Evolutionary conservation across 2,888 invertebrate genomes (phyloP).

Genomic region (Chironomus tentans): DNA sequence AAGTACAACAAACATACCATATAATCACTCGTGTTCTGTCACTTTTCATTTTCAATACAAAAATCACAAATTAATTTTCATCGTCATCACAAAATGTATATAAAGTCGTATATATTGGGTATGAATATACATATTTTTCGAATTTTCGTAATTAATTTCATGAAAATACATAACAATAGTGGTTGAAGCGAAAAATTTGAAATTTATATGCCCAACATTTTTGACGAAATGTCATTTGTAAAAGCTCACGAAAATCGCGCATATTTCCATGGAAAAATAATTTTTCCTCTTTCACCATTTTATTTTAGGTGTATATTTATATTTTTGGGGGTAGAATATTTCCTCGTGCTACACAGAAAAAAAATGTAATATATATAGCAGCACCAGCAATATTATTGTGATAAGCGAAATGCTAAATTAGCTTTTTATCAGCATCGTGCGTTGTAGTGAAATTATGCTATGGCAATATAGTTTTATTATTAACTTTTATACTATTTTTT

Average conservation of each 20-base stretch:
- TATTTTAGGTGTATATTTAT: too few species aligned
- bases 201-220: neutral
- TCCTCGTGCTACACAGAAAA: neutral
- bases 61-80: conserved; percentile 17
- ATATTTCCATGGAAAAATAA: neutral
- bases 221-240: neutral
- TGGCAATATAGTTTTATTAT: conserved; percentile 24
- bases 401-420: conserved; percentile 24
- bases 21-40: conserved; percentile 26
- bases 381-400: neutral
- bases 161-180: too few species aligned
- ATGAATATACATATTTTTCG: neutral
- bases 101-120: neutral
- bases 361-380: neutral
- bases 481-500: neutral
- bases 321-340: neutral
- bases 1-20: neutral
- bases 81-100: neutral
- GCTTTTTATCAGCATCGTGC: conserved; percentile 18
- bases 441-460: conserved; percentile 1
- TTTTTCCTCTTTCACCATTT: too few species aligned
- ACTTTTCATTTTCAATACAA: conserved; percentile 18
- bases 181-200: too few species aligned
- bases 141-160: neutral
- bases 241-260: neutral